Base-by-base conservation (phyloP, 2,888 invertebrate genomes). In the Orchesella flavescens region DNA sequence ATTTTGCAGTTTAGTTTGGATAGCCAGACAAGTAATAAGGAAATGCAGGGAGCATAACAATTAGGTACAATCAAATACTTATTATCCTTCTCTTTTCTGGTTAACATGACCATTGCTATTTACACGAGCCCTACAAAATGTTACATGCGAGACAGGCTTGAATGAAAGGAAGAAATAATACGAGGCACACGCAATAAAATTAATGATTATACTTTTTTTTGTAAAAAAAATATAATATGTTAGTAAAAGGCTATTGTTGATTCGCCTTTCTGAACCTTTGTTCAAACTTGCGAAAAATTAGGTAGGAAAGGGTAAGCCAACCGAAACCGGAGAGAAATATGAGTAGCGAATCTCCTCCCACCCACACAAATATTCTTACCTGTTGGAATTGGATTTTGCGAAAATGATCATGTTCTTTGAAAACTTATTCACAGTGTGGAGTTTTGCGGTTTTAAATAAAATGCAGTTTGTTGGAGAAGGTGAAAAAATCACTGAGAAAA, bases 1-100 rank as follows among this genome's bases (percentile, higher is more conserved):
- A 34, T 34, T 34, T 34, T 2, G 34, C 34, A n/a, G n/a, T n/a
- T n/a, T n/a, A n/a, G 34, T 34, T 34, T 34, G 34, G 34, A 34
- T n/a, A n/a, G n/a, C 34, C 34, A 34, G 34, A 34, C 34, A 34
- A 73, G 59, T 59, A 73, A 73, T 73, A 59, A 73, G 72, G 72
- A 73, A 73, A 73, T 73, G 72, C 72, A 73, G 12, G n/a, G 15
- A 73, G 72, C 72, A 73, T 73, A 73, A 73, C 72, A 59, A 59
- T 34, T 59, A 73, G 53, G 72, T 23, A 34, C 57, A 34, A 34
- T 17, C 66, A 13, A 34, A 7, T 34, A 34, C 7, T 4, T 34
- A 34, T 34, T 34, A 34, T 7, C 3, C 34, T 34, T 34, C 34
- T 2, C 34, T 34, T 34, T 34, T 34, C 34, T 34, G 34, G 2